Conservation (phyloP, 2,113 vertebrate genomes). For the Sminthopsis crassicaudata region DNA sequence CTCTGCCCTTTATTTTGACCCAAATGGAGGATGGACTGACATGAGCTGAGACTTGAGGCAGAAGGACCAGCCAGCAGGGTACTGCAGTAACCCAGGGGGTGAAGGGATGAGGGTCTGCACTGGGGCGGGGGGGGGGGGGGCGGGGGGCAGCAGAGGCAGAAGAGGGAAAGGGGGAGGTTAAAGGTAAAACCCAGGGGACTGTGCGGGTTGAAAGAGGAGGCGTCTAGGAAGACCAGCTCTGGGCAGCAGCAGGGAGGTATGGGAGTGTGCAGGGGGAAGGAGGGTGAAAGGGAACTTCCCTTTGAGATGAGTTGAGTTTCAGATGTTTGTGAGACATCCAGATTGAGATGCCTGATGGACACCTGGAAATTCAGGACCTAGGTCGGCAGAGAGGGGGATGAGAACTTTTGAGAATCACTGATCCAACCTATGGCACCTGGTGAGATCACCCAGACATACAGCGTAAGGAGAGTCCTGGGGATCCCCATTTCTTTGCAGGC, state of each 20-base stretch:
- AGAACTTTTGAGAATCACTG: neutral
- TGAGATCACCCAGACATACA: neutral
- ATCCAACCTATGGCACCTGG: neutral
- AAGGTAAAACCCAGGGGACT: neutral
- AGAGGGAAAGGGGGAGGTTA: neutral
- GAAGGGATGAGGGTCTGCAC: neutral
- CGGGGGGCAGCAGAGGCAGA: neutral
- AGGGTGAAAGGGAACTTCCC: neutral
- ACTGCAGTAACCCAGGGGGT: neutral
- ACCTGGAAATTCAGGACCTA: neutral
- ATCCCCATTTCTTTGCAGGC: too few species aligned
- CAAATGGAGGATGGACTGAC: neutral
- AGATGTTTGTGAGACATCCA: neutral
- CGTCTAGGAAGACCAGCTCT: neutral
- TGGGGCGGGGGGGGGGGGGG: too few species aligned
- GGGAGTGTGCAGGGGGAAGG: too few species aligned
- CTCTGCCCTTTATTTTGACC: neutral
- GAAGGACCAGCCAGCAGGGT: too few species aligned
- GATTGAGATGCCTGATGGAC: neutral
- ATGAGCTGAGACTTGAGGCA: neutral
- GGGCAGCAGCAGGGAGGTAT: neutral
- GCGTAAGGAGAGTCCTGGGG: neutral
- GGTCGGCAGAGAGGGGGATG: neutral
- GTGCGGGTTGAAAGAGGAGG: neutral
- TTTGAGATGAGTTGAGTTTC: neutral